phyloP scores from a whole-genome alignment of 2,113 vertebrate genomes.

The Aythya baeri region DNA sequence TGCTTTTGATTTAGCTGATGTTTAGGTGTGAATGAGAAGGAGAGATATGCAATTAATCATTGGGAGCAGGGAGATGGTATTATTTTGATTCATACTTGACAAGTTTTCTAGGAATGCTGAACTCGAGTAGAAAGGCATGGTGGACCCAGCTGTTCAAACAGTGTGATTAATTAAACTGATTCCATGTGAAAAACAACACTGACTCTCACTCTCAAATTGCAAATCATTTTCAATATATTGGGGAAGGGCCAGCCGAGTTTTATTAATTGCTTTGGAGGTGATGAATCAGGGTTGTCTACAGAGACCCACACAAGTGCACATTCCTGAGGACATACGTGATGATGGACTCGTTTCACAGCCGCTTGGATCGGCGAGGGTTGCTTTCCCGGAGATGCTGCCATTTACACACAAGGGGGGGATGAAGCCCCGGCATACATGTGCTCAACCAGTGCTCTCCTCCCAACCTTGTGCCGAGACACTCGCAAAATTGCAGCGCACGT shows the following conservation, averaged over 20 bases:
- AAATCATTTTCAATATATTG: constrained; percentile 77
- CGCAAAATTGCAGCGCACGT: neutral
- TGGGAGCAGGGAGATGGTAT: constrained; percentile 77
- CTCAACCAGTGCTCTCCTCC: neutral
- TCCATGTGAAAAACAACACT: constrained; percentile 95
- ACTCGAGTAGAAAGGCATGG: constrained; percentile 79
- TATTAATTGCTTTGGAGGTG: constrained; percentile 74
- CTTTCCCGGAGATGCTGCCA: constrained; percentile 16
- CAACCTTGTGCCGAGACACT: neutral
- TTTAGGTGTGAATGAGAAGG: constrained; percentile 79
- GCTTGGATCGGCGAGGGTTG: neutral
- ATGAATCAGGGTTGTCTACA: constrained; percentile 68
- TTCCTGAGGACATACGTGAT: constrained; percentile 66
- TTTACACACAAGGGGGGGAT: constrained; percentile 10
- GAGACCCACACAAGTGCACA: constrained; percentile 53
- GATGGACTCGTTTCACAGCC: constrained; percentile 36
- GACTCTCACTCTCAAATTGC: constrained; percentile 78
- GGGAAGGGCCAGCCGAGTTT: constrained; percentile 68
- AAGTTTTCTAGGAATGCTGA: constrained; percentile 83
- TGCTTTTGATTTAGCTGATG: constrained; percentile 78
- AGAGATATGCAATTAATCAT: constrained; percentile 76
- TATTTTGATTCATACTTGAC: constrained; percentile 85
- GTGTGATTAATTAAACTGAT: constrained; percentile 98
- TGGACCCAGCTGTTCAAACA: constrained; percentile 97
- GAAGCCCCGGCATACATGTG: neutral